Percentiles rank a stretch among this genome's conserved stretches.
Evolutionary conservation across 2,797 vertebrate genomes (phyloP).

Genomic region (Harpagifer antarcticus): DNA sequence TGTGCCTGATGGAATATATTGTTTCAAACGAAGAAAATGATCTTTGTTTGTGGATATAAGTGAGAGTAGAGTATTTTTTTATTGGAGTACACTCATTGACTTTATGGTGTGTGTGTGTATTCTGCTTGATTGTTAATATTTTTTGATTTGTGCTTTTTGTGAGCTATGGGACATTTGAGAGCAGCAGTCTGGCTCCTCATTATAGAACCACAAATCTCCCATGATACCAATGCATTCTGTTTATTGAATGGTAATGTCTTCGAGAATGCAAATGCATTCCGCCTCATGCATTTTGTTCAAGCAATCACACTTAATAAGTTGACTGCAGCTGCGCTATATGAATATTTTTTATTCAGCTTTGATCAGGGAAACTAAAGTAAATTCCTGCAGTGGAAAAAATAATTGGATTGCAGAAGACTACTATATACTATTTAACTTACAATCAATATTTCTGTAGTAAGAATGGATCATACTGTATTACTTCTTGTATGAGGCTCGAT

Average conservation of each 20-base stretch:
- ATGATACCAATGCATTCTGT: conserved; percentile 71
- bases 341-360: conserved; percentile 58
- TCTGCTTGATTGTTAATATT: conserved; percentile 60
- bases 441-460: conserved; percentile 15
- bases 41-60: conserved; percentile 60
- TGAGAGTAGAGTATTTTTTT: conserved; percentile 48
- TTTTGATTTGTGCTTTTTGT: conserved; percentile 60
- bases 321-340: conserved; percentile 45
- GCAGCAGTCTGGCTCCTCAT: conserved; percentile 72
- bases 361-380: conserved; percentile 41
- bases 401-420: not conserved
- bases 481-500: not conserved
- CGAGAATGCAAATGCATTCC: conserved; percentile 70
- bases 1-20: too few species aligned
- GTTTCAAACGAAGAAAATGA: too few species aligned
- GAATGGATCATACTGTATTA: not conserved
- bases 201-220: conserved; percentile 75
- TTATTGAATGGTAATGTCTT: conserved; percentile 80
- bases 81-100: conserved; percentile 56
- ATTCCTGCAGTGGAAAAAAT: conserved; percentile 34
- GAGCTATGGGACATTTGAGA: conserved; percentile 65
- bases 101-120: conserved; percentile 30
- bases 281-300: conserved; percentile 60
- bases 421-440: not conserved
- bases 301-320: conserved; percentile 72